Percentiles rank a stretch among this genome's conserved stretches.
These are phyloP conservation scores for Ochotona curzoniae DNA, from an alignment of 2,113 vertebrate genomes.

Conservation along the genomic window DNA sequence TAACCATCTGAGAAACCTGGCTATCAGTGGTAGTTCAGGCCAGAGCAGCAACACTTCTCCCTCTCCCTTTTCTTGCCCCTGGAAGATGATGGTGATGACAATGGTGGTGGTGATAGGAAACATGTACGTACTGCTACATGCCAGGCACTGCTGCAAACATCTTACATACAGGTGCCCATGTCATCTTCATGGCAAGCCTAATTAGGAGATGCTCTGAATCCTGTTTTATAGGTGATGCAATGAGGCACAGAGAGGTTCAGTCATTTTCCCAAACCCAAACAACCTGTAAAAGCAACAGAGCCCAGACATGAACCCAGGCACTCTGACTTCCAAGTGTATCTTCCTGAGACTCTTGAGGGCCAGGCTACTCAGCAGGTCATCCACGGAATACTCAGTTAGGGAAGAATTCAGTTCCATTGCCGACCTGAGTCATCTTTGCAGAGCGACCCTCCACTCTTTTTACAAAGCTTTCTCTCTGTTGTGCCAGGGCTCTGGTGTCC, in stretches of 20 bases:
- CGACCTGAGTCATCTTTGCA: constrained; percentile 1
- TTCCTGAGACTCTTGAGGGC: constrained; percentile 5
- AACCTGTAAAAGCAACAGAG: constrained; percentile 23
- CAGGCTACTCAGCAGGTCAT: constrained; percentile 9
- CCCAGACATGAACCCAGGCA: neutral
- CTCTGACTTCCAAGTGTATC: neutral
- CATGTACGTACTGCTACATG: neutral
- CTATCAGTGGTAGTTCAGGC: neutral
- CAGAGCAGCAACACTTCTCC: neutral
- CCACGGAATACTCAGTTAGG: neutral
- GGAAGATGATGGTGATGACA: neutral
- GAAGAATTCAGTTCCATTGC: neutral
- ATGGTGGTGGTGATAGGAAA: neutral
- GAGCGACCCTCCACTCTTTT: neutral
- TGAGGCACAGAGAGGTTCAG: neutral
- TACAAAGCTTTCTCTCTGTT: neutral
- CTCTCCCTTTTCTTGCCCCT: neutral
- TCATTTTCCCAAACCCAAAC: constrained; percentile 10
- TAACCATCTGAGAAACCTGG: neutral
- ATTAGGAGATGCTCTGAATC: constrained; percentile 46
- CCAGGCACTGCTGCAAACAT: constrained; percentile 1
- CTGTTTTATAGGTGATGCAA: constrained; percentile 13
- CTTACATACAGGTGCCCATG: neutral
- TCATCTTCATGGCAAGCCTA: neutral
- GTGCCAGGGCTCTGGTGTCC: neutral